phyloP scores from a whole-genome alignment of 2,888 invertebrate genomes.

The Pterostichus niger region DNA sequence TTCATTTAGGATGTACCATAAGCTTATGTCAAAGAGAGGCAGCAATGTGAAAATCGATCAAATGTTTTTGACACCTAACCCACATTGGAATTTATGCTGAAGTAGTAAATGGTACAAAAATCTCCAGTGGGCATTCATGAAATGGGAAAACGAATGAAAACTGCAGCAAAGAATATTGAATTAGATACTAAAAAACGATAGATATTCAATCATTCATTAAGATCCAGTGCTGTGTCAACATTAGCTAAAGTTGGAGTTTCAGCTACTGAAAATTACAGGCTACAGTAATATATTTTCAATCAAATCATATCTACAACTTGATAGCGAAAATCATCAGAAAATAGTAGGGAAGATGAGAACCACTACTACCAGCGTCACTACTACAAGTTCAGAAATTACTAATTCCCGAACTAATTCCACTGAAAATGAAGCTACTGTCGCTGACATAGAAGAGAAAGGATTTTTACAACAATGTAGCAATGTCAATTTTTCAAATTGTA shows the following conservation, averaged over 20 bases:
- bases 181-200: background rate
- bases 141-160: conserved; percentile 1
- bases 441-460: too few relatives aligned
- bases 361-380: background rate
- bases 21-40: conserved; percentile 7
- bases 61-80: conserved; percentile 4
- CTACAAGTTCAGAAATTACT: background rate
- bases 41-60: background rate
- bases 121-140: conserved; percentile 3
- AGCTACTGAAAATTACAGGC: background rate
- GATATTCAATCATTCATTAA: conserved; percentile 4
- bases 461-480: too few relatives aligned
- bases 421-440: conserved; percentile 6
- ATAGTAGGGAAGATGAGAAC: background rate
- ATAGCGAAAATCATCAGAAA: conserved; percentile 4
- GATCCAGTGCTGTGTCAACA: background rate
- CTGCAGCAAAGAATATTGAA: background rate
- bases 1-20: conserved; percentile 7
- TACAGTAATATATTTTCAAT: background rate
- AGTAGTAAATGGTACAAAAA: conserved; percentile 3
- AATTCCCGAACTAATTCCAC: background rate
- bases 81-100: background rate
- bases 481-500: too few relatives aligned
- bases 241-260: background rate
- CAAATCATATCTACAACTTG: conserved; percentile 2